Evolutionary conservation across 2,888 invertebrate genomes (phyloP).

Genomic region (Synanthedon vespiformis): DNA sequence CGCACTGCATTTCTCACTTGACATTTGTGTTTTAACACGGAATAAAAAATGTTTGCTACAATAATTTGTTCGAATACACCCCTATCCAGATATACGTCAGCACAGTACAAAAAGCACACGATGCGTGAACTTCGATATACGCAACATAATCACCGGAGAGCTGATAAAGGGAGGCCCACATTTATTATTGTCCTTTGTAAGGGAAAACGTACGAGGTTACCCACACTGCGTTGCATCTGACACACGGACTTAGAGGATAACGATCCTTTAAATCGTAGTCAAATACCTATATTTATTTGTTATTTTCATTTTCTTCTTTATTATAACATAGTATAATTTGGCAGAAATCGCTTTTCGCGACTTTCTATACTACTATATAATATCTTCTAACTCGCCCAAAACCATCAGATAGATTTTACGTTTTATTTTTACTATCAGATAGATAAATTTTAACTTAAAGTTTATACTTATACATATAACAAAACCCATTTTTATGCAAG

Average conservation of each 20-base stretch:
- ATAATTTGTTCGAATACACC: constrained; percentile 14
- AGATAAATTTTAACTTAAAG: too few relatives aligned
- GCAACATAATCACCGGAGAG: constrained; percentile 7
- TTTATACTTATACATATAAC: too few relatives aligned
- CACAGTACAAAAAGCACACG: constrained; percentile 14
- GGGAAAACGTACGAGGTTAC: constrained; percentile 33
- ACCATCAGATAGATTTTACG: too few relatives aligned
- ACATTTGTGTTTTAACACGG: not conserved
- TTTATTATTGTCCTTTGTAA: constrained; percentile 44
- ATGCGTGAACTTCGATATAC: constrained; percentile 16
- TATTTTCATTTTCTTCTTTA: too few relatives aligned
- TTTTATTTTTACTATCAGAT: too few relatives aligned
- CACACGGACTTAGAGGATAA: constrained; percentile 7
- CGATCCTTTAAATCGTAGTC: not conserved
- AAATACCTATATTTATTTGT: too few relatives aligned
- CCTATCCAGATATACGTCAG: constrained; percentile 12
- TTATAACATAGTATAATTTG: too few relatives aligned
- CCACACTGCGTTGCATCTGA: constrained; percentile 17
- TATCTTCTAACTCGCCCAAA: too few relatives aligned
- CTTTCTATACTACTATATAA: too few relatives aligned
- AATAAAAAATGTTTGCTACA: not conserved
- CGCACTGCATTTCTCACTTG: not conserved
- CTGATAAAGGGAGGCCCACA: constrained; percentile 22
- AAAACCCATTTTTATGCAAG: too few relatives aligned
- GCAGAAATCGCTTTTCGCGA: too few relatives aligned